Percentiles rank a stretch among this genome's conserved stretches.
phyloP scores from a whole-genome alignment of 2,113 vertebrate genomes.

The Chlamydotis undulata region DNA sequence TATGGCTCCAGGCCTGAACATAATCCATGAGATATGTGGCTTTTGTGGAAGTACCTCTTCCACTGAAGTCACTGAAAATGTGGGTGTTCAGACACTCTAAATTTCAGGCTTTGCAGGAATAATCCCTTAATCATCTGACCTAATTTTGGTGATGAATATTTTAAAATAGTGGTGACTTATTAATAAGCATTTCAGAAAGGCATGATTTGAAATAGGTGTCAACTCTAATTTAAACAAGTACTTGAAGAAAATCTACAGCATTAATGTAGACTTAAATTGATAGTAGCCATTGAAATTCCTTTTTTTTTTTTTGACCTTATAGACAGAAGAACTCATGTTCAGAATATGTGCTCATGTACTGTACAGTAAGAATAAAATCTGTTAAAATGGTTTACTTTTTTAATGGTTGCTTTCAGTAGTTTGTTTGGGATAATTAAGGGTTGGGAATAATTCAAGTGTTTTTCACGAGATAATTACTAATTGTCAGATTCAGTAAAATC shows the following conservation, averaged over 20 bases:
- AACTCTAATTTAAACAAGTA: conserved; percentile 62
- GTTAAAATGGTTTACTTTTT: neutral
- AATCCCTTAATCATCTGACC: conserved; percentile 66
- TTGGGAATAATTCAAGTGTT: neutral
- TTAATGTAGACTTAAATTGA: conserved; percentile 52
- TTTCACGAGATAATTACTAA: conserved; percentile 30
- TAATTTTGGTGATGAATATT: conserved; percentile 68
- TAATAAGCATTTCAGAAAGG: conserved; percentile 62
- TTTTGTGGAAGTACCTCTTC: conserved; percentile 23
- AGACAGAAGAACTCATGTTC: neutral
- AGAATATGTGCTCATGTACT: neutral
- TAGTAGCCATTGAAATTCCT: conserved; percentile 38
- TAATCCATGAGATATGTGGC: neutral
- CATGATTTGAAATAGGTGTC: conserved; percentile 57
- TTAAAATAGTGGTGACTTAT: conserved; percentile 64
- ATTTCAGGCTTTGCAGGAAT: conserved; percentile 53
- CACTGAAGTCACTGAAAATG: neutral
- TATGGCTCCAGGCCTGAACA: neutral
- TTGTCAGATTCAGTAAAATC: neutral
- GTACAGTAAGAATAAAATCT: neutral
- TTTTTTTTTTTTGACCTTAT: conserved; percentile 23
- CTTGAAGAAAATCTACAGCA: conserved; percentile 51
- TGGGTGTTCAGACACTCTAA: conserved; percentile 34
- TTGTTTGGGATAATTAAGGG: neutral
- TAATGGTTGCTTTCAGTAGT: neutral